Percentiles rank a stretch among this genome's conserved stretches.
Evolutionary conservation across 1,140 invertebrate species (phyloP).

Genomic region (Cydia amplana): DNA sequence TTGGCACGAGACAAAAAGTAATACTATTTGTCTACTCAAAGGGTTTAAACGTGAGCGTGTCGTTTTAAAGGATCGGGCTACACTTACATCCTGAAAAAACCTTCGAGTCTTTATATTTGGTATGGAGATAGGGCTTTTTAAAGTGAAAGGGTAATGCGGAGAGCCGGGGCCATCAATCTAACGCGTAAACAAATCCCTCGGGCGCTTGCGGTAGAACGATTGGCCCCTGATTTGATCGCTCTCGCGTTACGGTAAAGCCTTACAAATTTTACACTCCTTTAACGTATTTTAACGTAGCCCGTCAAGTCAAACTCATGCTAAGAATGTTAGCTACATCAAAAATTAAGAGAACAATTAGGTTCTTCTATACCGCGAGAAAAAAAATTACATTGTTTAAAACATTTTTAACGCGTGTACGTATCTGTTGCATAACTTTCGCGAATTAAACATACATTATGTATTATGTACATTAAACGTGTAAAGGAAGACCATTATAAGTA

Average conservation of each 20-base stretch:
- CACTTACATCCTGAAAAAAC: background rate
- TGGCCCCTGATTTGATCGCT: slow-evolving; percentile 27
- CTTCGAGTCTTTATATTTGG: background rate
- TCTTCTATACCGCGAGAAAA: too few species aligned
- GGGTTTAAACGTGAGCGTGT: background rate
- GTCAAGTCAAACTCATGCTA: background rate
- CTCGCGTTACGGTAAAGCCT: slow-evolving; percentile 3
- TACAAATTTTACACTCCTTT: slow-evolving; percentile 3
- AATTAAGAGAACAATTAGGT: background rate
- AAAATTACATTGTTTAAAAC: background rate
- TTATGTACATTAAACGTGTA: too few species aligned
- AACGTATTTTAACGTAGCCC: background rate
- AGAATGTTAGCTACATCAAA: too few species aligned
- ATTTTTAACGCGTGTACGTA: too few species aligned
- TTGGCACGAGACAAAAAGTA: background rate
- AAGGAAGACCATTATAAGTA: background rate
- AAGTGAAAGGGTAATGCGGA: background rate
- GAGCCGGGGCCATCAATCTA: slow-evolving; percentile 22
- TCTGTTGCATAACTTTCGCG: background rate
- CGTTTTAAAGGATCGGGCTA: background rate
- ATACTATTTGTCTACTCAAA: background rate
- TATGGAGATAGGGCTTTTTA: background rate
- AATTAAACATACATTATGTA: background rate
- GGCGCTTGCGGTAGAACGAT: slow-evolving; percentile 20
- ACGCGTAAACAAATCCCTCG: slow-evolving; percentile 25